phyloP scores from a whole-genome alignment of 2,113 vertebrate species.

The Macquaria australasica region DNA sequence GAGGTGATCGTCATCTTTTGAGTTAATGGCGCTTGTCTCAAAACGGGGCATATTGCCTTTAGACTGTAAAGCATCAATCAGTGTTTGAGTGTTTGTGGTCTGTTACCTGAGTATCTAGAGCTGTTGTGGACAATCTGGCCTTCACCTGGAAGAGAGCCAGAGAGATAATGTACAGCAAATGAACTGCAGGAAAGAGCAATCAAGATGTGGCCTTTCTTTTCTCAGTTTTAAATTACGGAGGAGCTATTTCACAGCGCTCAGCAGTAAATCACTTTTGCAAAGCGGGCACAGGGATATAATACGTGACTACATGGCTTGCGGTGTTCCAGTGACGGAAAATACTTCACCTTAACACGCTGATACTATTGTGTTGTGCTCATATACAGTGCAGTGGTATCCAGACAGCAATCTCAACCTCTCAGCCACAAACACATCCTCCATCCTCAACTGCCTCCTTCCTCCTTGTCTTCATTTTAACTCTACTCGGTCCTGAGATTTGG shows the following conservation, averaged over 20 bases:
- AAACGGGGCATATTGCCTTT: conserved; percentile 4
- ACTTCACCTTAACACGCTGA: conserved; percentile 25
- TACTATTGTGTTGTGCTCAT: neutral
- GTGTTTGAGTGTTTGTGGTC: conserved; percentile 4
- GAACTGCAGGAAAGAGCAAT: conserved; percentile 28
- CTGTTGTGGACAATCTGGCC: conserved; percentile 63
- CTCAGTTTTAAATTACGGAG: conserved; percentile 30
- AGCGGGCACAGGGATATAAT: neutral
- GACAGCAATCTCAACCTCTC: conserved; percentile 35
- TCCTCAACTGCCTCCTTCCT: conserved; percentile 26
- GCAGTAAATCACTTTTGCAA: conserved; percentile 1
- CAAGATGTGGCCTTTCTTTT: conserved; percentile 21
- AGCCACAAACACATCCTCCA: conserved; percentile 26
- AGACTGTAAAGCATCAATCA: conserved; percentile 10
- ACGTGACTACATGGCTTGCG: neutral
- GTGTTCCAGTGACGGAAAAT: conserved; percentile 25
- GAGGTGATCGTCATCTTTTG: neutral
- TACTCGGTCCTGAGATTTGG: conserved; percentile 39
- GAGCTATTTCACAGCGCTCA: conserved; percentile 23
- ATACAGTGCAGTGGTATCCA: neutral
- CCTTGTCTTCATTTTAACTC: conserved; percentile 45
- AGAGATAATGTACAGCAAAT: conserved; percentile 40
- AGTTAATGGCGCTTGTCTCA: neutral
- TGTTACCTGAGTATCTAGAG: conserved; percentile 71
- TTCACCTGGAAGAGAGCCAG: conserved; percentile 73